phyloP scores from a whole-genome alignment of 2,888 invertebrate species.

The Brenthis daphne region DNA sequence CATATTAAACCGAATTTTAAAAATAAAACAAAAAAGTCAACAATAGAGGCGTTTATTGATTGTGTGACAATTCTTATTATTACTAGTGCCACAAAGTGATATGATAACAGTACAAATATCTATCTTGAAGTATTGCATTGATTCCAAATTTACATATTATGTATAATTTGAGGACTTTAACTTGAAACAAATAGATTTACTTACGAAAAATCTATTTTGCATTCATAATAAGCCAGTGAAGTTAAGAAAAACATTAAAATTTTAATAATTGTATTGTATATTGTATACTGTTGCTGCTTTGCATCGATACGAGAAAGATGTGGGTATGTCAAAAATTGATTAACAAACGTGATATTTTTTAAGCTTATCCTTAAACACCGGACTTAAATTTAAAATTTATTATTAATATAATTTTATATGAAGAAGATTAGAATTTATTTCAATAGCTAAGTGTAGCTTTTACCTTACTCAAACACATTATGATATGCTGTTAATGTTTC shows the following conservation, averaged over 20 bases:
- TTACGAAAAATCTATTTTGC: constrained; percentile 12
- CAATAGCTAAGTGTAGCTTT: constrained; percentile 48
- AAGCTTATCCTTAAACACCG: constrained; percentile 39
- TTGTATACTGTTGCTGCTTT: neutral
- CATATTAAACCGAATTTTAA: neutral
- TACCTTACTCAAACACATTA: constrained; percentile 61
- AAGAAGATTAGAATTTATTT: constrained; percentile 42
- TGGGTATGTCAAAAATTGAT: constrained; percentile 27
- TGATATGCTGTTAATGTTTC: constrained; percentile 61
- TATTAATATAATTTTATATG: constrained; percentile 37
- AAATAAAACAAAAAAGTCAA: constrained; percentile 51
- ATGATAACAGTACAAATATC: constrained; percentile 51
- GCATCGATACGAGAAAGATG: constrained; percentile 14
- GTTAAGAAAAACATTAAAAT: constrained; percentile 6
- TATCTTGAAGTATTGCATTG: constrained; percentile 47
- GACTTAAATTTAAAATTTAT: constrained; percentile 40
- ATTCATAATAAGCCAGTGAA: constrained; percentile 5
- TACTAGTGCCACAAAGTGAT: constrained; percentile 67
- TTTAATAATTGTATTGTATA: neutral
- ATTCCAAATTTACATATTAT: constrained; percentile 22
- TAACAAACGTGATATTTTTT: constrained; percentile 33
- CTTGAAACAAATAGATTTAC: constrained; percentile 5
- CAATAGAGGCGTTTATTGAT: constrained; percentile 55
- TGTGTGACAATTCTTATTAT: constrained; percentile 59
- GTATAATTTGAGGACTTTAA: constrained; percentile 7